phyloP scores from a whole-genome alignment of 2,797 vertebrate genomes.

The Myotis pilosus region DNA sequence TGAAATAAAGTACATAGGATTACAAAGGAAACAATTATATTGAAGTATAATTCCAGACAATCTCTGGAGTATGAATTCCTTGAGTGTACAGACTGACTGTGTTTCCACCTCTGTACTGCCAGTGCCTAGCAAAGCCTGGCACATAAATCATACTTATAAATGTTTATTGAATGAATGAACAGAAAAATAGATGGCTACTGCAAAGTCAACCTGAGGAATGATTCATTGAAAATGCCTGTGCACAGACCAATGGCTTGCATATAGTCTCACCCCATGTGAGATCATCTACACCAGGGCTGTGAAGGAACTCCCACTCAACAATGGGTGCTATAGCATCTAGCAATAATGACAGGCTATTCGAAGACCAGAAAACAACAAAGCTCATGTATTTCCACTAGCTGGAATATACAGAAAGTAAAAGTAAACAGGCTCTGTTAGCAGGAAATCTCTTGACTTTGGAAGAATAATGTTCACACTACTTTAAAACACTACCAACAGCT shows the following conservation, averaged over 20 bases:
- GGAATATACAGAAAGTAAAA: constrained; percentile 43
- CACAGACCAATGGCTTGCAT: background rate
- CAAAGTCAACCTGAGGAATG: constrained; percentile 52
- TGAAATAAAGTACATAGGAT: constrained; percentile 39
- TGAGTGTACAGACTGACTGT: background rate
- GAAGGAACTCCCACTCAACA: background rate
- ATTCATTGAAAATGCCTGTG: constrained; percentile 48
- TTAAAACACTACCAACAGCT: constrained; percentile 29
- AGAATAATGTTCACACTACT: background rate
- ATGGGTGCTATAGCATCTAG: background rate
- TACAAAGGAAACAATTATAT: constrained; percentile 25
- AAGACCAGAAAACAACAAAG: constrained; percentile 60
- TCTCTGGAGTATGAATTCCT: constrained; percentile 15
- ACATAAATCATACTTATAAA: constrained; percentile 11
- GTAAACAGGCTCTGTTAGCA: constrained; percentile 42
- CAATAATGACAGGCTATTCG: constrained; percentile 40
- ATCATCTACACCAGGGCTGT: background rate
- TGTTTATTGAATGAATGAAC: constrained; percentile 39
- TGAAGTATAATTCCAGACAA: background rate
- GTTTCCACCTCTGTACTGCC: constrained; percentile 10
- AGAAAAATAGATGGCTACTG: constrained; percentile 55
- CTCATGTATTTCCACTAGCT: constrained; percentile 36
- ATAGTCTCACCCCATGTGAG: background rate
- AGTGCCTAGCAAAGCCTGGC: constrained; percentile 55
- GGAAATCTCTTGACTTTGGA: constrained; percentile 40